Evolutionary conservation across 2,888 invertebrate species (phyloP), one percentile per base, ranked within the genome.

Genomic region (Athalia rosae): DNA sequence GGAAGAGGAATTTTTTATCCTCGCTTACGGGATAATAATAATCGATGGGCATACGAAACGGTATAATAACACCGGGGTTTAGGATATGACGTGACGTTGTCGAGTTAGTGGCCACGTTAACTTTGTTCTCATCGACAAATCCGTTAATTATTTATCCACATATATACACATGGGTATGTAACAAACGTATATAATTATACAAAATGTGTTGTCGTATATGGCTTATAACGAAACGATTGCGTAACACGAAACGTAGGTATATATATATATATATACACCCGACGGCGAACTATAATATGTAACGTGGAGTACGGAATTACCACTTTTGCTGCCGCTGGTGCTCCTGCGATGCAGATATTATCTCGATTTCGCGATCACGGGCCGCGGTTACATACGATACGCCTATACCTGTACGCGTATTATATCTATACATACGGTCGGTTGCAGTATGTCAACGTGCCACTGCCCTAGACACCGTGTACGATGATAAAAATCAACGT

Each of bases 51-150:
- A 28, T 2, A 28, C 28, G 28, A 28, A 28, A 28, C 28, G 28
- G 28, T 28, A n/a, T n/a, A n/a, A n/a, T n/a, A 28, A 28, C 28
- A 28, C 28, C n/a, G 28, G 28, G 28, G 28, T 28, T 28, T 1
- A 28, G 28, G 28, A 28, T 28, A 28, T 28, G 28, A 28, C 28
- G 28, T 28, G 28, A 28, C 53, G n/a, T 53, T 53, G n/a, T 9
- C 7, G n/a, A 4, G 53, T n/a, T 53, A n/a, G 53, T 53, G 11
- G 11, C 53, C 11, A 53, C 53, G 53, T 53, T 53, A 53, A 53
- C 7, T 53, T 53, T 53, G n/a, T 53, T 53, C 53, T 53, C 53
- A 53, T 53, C 53, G 53, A 53, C 53, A 53, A 53, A 53, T 53
- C 53, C 11, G 53, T 53, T 7, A 53, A 53, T 53, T 53, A 53